Conservation (phyloP, 2,797 vertebrate genomes). For the Adrianichthys oophorus region DNA sequence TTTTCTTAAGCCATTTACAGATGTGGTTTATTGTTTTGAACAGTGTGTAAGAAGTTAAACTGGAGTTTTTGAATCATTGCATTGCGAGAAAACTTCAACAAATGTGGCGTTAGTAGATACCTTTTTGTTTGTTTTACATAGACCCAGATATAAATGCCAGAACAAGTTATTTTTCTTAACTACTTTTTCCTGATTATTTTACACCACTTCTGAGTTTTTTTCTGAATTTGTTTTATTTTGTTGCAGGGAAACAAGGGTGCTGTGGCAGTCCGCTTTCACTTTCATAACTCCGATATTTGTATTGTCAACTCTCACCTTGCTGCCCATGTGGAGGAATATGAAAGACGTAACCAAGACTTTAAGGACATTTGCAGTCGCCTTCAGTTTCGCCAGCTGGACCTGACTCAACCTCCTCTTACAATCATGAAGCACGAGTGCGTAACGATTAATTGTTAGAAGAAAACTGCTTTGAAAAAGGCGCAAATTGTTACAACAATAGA, state of each 20-base stretch:
- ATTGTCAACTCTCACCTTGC: slow-evolving; percentile 95
- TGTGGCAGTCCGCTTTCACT: slow-evolving; percentile 89
- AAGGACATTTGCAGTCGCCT: slow-evolving; percentile 93
- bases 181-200: not conserved
- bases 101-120: too few species aligned
- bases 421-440: slow-evolving; percentile 92
- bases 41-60: too few species aligned
- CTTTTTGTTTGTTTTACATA: too few species aligned
- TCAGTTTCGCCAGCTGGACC: slow-evolving; percentile 84
- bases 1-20: too few species aligned
- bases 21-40: too few species aligned
- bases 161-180: not conserved
- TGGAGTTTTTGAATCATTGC: too few species aligned
- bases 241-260: slow-evolving; percentile 95
- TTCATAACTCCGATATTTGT: slow-evolving; percentile 93
- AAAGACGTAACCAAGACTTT: slow-evolving; percentile 95
- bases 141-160: not conserved
- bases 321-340: slow-evolving; percentile 90
- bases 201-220: not conserved
- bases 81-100: too few species aligned
- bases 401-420: slow-evolving; percentile 79
- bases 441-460: not conserved
- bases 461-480: not conserved
- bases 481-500: not conserved
- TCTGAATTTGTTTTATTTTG: slow-evolving; percentile 1